phyloP scores from a whole-genome alignment of 2,888 invertebrate genomes.

The Ethmia dodecea region DNA sequence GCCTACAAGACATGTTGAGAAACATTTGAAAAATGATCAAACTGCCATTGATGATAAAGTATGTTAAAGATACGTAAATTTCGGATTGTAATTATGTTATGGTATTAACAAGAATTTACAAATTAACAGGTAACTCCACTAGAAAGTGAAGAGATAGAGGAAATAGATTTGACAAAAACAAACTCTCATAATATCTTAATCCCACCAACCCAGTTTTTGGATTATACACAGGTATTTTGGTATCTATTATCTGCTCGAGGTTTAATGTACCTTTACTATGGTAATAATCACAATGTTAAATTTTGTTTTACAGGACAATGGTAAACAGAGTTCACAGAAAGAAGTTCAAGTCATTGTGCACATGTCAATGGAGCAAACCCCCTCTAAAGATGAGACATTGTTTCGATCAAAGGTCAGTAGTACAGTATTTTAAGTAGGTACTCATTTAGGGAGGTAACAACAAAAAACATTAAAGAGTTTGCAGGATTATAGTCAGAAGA shows the following conservation, averaged over 20 bases:
- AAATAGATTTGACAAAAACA: conserved; percentile 32
- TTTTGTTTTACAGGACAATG: conserved; percentile 1
- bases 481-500: conserved; percentile 37
- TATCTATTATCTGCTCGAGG: background rate
- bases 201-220: conserved; percentile 56
- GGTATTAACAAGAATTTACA: too few species aligned
- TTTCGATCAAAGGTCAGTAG: too few species aligned
- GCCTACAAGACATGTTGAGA: background rate
- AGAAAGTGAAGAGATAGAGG: conserved; percentile 34
- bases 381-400: too few species aligned
- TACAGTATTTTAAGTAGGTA: too few species aligned
- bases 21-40: background rate
- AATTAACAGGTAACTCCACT: too few species aligned
- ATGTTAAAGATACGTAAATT: too few species aligned
- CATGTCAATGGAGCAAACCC: conserved; percentile 13
- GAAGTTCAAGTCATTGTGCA: conserved; percentile 20
- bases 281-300: background rate
- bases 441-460: too few species aligned
- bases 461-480: too few species aligned
- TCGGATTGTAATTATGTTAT: background rate
- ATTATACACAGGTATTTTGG: conserved; percentile 31
- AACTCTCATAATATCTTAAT: conserved; percentile 28
- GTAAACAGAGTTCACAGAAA: conserved; percentile 10
- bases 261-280: background rate
- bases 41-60: too few species aligned